Evolutionary conservation across 2,888 invertebrate species (phyloP).

Genomic region (Drosophila lutescens): DNA sequence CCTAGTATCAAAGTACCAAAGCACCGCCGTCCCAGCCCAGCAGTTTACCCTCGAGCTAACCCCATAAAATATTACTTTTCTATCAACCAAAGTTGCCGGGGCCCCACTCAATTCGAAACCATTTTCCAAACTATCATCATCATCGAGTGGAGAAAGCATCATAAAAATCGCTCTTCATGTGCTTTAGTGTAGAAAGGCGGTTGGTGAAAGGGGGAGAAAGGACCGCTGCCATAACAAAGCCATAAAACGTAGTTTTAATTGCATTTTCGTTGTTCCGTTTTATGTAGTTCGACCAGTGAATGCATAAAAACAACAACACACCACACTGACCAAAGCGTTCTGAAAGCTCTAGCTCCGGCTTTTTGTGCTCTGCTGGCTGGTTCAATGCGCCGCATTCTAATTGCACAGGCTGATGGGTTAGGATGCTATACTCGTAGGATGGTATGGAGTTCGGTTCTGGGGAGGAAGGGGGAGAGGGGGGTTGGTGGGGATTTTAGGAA

Average conservation of each 20-base stretch:
- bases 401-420: slow-evolving; percentile 51
- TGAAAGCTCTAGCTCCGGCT: slow-evolving; percentile 14
- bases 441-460: slow-evolving; percentile 12
- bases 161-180: slow-evolving; percentile 81
- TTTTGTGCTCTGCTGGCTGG: slow-evolving; percentile 22
- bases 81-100: slow-evolving; percentile 59
- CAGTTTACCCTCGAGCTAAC: slow-evolving; percentile 20
- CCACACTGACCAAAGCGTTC: slow-evolving; percentile 31
- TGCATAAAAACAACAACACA: slow-evolving; percentile 79
- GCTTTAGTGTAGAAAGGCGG: slow-evolving; percentile 17
- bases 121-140: slow-evolving; percentile 58
- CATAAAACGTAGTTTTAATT: slow-evolving; percentile 84
- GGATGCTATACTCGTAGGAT: background rate
- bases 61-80: slow-evolving; percentile 68
- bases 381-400: slow-evolving; percentile 78
- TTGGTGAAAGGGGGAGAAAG: background rate
- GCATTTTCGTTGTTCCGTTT: slow-evolving; percentile 84
- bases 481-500: slow-evolving; percentile 51
- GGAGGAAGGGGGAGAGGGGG: too few species aligned
- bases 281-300: slow-evolving; percentile 80
- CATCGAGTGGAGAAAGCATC: slow-evolving; percentile 62
- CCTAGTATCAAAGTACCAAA: background rate
- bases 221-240: slow-evolving; percentile 79
- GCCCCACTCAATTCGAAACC: slow-evolving; percentile 60
- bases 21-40: background rate